Base-by-base conservation (phyloP, 2,888 invertebrate species). In the Hirtodrosophila alboralis region DNA sequence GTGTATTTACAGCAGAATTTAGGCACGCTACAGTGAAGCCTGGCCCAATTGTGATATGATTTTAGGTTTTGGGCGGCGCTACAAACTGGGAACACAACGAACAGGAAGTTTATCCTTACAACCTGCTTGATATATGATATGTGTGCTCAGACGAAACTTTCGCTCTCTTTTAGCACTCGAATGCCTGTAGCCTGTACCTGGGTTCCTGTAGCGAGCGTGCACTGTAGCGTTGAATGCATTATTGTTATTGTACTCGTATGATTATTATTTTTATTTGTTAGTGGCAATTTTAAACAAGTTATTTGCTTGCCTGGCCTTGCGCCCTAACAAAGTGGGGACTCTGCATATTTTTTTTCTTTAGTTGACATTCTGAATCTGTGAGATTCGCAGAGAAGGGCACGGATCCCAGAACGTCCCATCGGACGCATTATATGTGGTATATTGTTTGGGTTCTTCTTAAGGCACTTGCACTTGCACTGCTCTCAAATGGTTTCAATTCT, bases 381-480 rank as follows among this genome's bases (percentile, higher is more conserved):
- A 69, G 71, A 65, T 48, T 65, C 72, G 60, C 54, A 69, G 54
- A 71, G 60, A 60, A 61, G 72, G 45, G 49, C 48, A 23, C 34
- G 14, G n/a, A n/a, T 33, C 43, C 37, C 44, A 44, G 37, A 52
- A 31, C 43, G 54, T 48, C 23, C 6, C n/a, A n/a, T n/a, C n/a
- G n/a, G n/a, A n/a, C n/a, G n/a, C n/a, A n/a, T n/a, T n/a, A n/a
- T 21, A 3, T 21, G 18, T 21, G 3, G 18, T 30, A 31, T 58
- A 3, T 3, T 53, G 37, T 53, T 59, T 34, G 45, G 60, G 52
- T 73, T 75, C 77, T n/a, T n/a, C 77, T 49, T 75, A 76, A 80
- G 77, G 75, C 80, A 75, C 81, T 80, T 73, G 80, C 80, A 63
- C 61, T 63, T 75, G 66, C 67, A 76, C 61, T 79, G 69, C 48